Evolutionary conservation across 2,888 invertebrate species (phyloP).

Genomic region (Dasysyrphus tricinctus): DNA sequence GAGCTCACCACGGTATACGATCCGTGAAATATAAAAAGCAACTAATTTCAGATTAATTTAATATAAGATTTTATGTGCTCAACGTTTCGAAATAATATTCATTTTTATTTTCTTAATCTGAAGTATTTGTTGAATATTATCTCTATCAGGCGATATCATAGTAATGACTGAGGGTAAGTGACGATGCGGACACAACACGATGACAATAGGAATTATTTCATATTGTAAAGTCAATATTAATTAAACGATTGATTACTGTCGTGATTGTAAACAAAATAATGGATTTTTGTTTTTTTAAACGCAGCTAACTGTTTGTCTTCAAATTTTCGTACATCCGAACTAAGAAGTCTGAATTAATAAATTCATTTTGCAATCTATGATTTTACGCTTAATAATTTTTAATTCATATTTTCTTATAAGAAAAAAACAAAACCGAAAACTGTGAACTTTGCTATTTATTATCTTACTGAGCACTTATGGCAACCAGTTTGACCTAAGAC

Average conservation of each 20-base stretch:
- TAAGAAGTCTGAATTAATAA: neutral
- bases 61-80: constrained; percentile 58
- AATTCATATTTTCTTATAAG: too few relatives aligned
- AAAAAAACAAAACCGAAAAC: too few relatives aligned
- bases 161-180: too few relatives aligned
- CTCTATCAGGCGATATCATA: constrained; percentile 37
- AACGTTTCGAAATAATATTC: constrained; percentile 22
- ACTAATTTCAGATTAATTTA: constrained; percentile 66
- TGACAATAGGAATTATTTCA: neutral
- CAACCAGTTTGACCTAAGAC: too few relatives aligned
- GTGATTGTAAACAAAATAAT: constrained; percentile 10
- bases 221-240: constrained; percentile 22
- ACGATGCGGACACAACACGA: neutral
- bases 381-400: too few relatives aligned
- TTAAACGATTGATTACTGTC: constrained; percentile 18
- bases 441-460: too few relatives aligned
- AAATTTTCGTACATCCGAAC: neutral
- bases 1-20: constrained; percentile 32
- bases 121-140: constrained; percentile 45
- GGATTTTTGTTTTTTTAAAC: neutral
- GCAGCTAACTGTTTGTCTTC: neutral
- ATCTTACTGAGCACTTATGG: too few relatives aligned
- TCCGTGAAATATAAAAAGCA: constrained; percentile 53
- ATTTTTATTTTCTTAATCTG: constrained; percentile 54
- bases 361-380: neutral